These are phyloP conservation scores for Marronus borbonicus DNA, from an alignment of 2,888 invertebrate species.

Conservation along the genomic window DNA sequence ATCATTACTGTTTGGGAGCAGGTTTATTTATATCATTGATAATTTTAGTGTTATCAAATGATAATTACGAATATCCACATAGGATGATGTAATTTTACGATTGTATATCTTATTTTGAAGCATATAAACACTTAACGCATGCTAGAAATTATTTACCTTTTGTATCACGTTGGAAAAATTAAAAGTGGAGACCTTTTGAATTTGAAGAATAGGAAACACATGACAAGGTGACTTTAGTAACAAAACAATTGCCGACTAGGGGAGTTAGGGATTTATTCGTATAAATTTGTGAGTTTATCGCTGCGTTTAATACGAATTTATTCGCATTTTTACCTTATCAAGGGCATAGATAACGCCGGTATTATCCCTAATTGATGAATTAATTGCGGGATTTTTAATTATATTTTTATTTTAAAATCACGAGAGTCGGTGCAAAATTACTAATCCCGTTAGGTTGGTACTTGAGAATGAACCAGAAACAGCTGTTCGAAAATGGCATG, in stretches of 20 bases:
- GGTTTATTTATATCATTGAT: conserved; percentile 1
- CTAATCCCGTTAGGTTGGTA: conserved; percentile 31
- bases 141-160: conserved; percentile 26
- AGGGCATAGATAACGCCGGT: background rate
- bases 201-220: conserved; percentile 16
- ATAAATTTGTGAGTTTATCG: background rate
- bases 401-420: background rate
- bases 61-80: no score
- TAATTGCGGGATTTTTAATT: conserved; percentile 4
- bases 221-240: conserved; percentile 47
- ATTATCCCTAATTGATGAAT: background rate
- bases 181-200: conserved; percentile 27
- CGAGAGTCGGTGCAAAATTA: no score
- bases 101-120: background rate
- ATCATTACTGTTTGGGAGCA: background rate
- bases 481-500: conserved; percentile 57
- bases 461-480: conserved; percentile 49
- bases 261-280: background rate
- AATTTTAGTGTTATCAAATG: background rate
- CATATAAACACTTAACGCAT: background rate
- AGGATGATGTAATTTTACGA: no score
- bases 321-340: background rate
- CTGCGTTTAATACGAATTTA: background rate
- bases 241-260: conserved; percentile 26
- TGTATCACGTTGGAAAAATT: background rate